Base-by-base conservation (phyloP, 2,888 invertebrate genomes). In the Epirrita christyi region DNA sequence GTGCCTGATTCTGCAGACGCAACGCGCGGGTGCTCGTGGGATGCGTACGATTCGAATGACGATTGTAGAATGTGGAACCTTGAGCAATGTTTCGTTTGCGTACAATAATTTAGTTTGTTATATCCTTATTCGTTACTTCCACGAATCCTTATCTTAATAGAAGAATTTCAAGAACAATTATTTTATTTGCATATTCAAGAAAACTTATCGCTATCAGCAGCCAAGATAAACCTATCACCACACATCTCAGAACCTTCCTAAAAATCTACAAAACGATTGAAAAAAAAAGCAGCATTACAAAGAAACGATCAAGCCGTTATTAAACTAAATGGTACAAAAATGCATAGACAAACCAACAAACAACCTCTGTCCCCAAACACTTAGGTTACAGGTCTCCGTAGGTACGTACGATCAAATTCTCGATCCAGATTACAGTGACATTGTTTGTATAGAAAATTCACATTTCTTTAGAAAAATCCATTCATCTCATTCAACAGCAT, bases 1-100 rank as follows among this genome's bases (percentile, higher is more conserved):
- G 63, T 73, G 63, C 59, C 64, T 67, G 72, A 75, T 70, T 70
- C 69, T 70, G 70, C 68, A 70, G 67, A 67, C 21, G 21, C 21
- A 4, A 21, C 63, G 61, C 40, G 44, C 36, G 28, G 15, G 43
- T 15, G 45, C 41, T 53, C 9, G 50, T 49, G 42, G 21, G 28
- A 43, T 28, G 11, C 28, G n/a, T n/a, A 11, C 27, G 28, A 7
- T 28, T 43, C 5, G n/a, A n/a, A n/a, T n/a, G n/a, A n/a, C n/a
- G n/a, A 36, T 32, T 51, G 44, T 38, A 47, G 54, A 45, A 34
- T 14, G n/a, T 5, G 41, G 21, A 27, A 21, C 21, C 21, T 41
- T 10, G 41, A 41, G 41, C 32, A 29, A 27, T 11, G 29, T 43
- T 41, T 21, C 10, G 34, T 10, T 34, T 42, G 42, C 28, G 27